These are phyloP conservation scores for Gila robusta DNA, from an alignment of 2,797 vertebrate genomes.

Conservation along the genomic window DNA sequence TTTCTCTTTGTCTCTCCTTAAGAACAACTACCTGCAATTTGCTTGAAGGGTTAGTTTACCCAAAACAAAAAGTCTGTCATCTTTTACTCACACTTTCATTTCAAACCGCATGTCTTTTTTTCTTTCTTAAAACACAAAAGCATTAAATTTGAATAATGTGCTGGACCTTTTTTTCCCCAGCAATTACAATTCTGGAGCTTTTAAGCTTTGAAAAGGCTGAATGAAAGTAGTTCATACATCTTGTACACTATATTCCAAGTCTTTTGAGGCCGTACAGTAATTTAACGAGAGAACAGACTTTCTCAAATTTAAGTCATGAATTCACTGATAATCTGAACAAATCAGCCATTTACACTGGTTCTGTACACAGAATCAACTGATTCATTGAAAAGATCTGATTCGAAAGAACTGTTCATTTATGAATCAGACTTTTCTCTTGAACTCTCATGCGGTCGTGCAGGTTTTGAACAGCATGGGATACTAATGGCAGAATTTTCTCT, in stretches of 20 bases:
- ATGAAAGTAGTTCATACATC: neutral
- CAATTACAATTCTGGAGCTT: neutral
- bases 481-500: neutral
- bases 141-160: neutral
- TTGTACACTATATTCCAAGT: neutral
- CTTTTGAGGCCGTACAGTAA: neutral
- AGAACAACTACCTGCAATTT: neutral
- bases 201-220: neutral
- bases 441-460: neutral
- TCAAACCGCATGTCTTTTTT: neutral
- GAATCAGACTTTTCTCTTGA: neutral
- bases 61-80: neutral
- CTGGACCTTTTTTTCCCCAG: neutral
- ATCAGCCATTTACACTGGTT: neutral
- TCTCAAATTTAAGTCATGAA: neutral
- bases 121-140: neutral
- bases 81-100: neutral
- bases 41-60: neutral
- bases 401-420: neutral
- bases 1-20: constrained; percentile 19
- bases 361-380: neutral
- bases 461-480: neutral
- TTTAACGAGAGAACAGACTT: neutral
- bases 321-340: neutral
- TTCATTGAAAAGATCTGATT: neutral